Evolutionary conservation across 2,113 vertebrate genomes (phyloP), one percentile per base, ranked within the genome.

Genomic region (Genyomyrus donnyi): DNA sequence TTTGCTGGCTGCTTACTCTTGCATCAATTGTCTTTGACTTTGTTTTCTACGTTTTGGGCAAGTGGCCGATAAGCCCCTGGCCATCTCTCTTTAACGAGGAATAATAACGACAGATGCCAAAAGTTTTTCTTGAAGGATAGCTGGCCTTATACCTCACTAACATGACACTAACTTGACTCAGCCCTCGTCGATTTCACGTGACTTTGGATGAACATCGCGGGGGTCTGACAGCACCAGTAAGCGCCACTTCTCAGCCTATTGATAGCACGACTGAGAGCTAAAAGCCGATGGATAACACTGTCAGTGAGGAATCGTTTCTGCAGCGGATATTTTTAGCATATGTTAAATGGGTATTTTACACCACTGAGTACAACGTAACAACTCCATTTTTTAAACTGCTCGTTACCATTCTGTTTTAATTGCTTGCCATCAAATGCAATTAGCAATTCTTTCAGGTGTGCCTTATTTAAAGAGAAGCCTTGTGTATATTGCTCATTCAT

Each of bases 401-500:
- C 96, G 96, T 98, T 97, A 97, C 97, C 93, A 98, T 97, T 97
- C 96, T 95, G 95, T 97, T 97, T 98, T 98, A 99, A 98, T 98
- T 98, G 96, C 97, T 96, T 96, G 95, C 97, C 97, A 98, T 98
- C 97, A 97, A 98, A 99, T 96, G 98, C 98, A 98, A 99, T 99
- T 99, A 99, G 97, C 96, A 96, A 97, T 97, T 97, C 97, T 98
- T 99, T 99, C 97, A 99, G 98, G 97, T 98, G 97, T 96, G 96
- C 97, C 98, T 99, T 98, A 98, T 98, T 97, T 98, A 99, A 99
- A 97, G 97, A 97, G 98, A 97, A 97, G 98, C 97, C 98, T 99
- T 97, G 99, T 98, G 98, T 98, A 98, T 97, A 98, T 98, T 97
- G 98, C 98, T 99, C 98, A 98, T 98, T 99, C 97, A 98, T 96